phyloP scores from a whole-genome alignment of 2,797 vertebrate genomes.

The Fratercula arctica region DNA sequence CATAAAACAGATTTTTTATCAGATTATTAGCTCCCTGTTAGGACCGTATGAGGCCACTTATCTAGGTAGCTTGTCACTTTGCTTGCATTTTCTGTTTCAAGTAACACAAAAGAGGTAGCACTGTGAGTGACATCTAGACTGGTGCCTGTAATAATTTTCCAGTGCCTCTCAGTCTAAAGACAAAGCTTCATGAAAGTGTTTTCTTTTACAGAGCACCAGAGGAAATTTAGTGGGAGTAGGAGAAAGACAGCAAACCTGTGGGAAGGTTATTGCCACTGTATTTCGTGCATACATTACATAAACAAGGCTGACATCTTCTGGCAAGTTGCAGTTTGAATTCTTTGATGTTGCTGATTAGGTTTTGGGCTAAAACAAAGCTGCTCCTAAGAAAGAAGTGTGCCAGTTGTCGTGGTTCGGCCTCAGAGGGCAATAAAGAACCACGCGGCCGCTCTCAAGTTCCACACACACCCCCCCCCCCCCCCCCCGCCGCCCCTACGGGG shows the following conservation, averaged over 20 bases:
- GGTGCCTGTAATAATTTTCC: conserved; percentile 33
- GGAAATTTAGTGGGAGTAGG: conserved; percentile 40
- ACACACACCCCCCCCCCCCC: too few relatives aligned
- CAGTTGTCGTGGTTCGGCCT: too few relatives aligned
- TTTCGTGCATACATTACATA: background rate
- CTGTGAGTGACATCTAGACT: background rate
- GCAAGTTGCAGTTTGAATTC: background rate
- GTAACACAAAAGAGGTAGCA: conserved; percentile 28
- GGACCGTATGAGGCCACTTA: conserved; percentile 6
- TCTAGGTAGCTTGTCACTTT: background rate
- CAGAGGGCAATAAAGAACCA: too few relatives aligned
- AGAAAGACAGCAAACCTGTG: background rate
- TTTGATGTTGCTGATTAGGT: background rate
- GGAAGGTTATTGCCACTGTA: background rate
- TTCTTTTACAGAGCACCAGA: conserved; percentile 42
- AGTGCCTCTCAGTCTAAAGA: conserved; percentile 46
- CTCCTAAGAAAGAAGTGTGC: background rate
- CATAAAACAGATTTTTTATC: conserved; percentile 1
- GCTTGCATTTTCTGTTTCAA: conserved; percentile 8
- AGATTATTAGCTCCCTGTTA: conserved; percentile 39
- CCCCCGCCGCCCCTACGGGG: too few relatives aligned
- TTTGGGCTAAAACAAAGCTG: background rate
- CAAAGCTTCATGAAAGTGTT: conserved; percentile 32
- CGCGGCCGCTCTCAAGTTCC: too few relatives aligned
- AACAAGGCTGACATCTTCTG: conserved; percentile 77